Base-by-base conservation (phyloP, 2,888 invertebrate species). In the Heliconius ismenius region DNA sequence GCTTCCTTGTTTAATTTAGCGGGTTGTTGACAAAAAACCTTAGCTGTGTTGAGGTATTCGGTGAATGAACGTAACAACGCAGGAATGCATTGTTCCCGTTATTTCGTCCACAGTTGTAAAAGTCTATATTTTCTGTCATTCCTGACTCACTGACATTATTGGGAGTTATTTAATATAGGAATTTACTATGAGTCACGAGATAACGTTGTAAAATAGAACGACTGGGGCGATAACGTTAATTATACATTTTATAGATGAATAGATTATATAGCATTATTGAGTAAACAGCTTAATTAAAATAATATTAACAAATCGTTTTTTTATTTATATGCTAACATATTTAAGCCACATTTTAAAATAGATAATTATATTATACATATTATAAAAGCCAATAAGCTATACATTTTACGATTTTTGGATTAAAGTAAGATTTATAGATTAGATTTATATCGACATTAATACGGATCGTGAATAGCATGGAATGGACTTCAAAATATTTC, bases 1-100 rank as follows among this genome's bases (percentile, higher is more conserved):
- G 89, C 90, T 89, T 87, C 89, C 89, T 88, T 91, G 92, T 93
- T 92, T 92, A 92, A 93, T 93, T 93, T 93, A 91, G 92, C 92
- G 89, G 89, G 89, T 85, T 88, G 90, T 89, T 86, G 87, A 89
- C 92, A 92, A 93, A 92, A 92, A 93, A 89, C 88, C 88, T 86
- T 87, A 86, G 89, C 86, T 87, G 87, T 84, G 89, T 87, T 88
- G 87, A 87, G 86, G 86, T 87, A 91, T 92, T 92, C 92, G 91
- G 90, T 89, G 89, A 87, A 88, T 89, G 85, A 87, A 90, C 89
- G 88, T 89, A 89, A 91, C 91, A 88, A 87, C 87, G 85, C 84
- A 84, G 91, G 91, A 91, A 93, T 92, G 92, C 92, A 92, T 92
- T 93, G 92, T 93, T 88, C 88, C 88, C 88, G 89, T 89, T 90